phyloP scores from a whole-genome alignment of 2,113 vertebrate genomes.

The Aix galericulata region DNA sequence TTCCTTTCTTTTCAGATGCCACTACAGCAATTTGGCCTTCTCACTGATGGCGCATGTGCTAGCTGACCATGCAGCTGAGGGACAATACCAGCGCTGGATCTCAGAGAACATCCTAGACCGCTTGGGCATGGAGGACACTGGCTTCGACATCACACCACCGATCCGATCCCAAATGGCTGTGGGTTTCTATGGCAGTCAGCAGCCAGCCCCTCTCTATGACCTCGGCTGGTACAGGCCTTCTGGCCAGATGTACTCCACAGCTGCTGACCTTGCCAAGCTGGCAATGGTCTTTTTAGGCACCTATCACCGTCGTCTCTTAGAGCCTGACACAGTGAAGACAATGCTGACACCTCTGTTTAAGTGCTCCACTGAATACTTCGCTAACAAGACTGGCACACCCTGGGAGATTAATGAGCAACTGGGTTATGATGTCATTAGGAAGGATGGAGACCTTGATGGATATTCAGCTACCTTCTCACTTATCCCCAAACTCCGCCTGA shows the following conservation, averaged over 20 bases:
- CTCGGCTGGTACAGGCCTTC: constrained; percentile 93
- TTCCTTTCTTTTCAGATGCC: constrained; percentile 78
- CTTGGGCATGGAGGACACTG: constrained; percentile 88
- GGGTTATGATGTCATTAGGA: constrained; percentile 86
- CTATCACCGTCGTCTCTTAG: constrained; percentile 75
- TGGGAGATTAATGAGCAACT: constrained; percentile 89
- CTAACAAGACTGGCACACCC: constrained; percentile 87
- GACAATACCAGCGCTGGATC: constrained; percentile 89
- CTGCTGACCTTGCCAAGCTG: constrained; percentile 89
- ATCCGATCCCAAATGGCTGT: constrained; percentile 82
- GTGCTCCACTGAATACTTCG: constrained; percentile 86
- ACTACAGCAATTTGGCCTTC: constrained; percentile 94
- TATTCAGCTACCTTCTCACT: constrained; percentile 89
- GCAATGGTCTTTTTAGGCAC: constrained; percentile 83
- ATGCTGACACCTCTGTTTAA: constrained; percentile 85
- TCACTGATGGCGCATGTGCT: constrained; percentile 87
- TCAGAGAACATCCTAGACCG: constrained; percentile 82
- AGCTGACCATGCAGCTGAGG: constrained; percentile 75
- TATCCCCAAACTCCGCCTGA: constrained; percentile 85
- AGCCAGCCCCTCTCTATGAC: constrained; percentile 85
- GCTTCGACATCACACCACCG: constrained; percentile 80
- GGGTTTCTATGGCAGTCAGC: constrained; percentile 84
- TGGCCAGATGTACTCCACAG: constrained; percentile 92
- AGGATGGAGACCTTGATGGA: constrained; percentile 91
- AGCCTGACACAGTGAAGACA: constrained; percentile 82